phyloP scores from a whole-genome alignment of 2,888 invertebrate species.

The Melinaea menophilus region DNA sequence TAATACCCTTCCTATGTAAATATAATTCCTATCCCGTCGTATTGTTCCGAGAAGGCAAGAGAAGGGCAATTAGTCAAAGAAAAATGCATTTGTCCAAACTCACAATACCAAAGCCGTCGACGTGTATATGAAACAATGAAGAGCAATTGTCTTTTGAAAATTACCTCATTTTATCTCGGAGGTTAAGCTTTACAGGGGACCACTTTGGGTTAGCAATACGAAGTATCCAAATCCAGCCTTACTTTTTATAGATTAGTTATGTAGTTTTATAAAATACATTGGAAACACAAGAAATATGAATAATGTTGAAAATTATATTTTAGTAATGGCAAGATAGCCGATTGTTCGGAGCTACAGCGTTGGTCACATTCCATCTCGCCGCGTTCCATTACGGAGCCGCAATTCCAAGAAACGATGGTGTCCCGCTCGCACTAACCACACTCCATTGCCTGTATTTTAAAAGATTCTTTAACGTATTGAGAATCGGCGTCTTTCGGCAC shows the following conservation, averaged over 20 bases:
- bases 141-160: background rate
- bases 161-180: background rate
- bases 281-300: no score
- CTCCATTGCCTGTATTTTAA: constrained; percentile 67
- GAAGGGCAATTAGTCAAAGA: constrained; percentile 8
- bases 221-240: no score
- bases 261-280: no score
- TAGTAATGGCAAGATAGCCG: constrained; percentile 32
- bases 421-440: constrained; percentile 69
- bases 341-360: constrained; percentile 39
- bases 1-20: background rate
- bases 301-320: constrained; percentile 24
- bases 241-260: no score
- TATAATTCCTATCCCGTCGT: constrained; percentile 5
- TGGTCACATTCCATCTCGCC: constrained; percentile 67
- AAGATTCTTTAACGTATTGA: constrained; percentile 71
- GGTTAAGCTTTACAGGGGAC: no score
- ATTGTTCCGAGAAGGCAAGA: constrained; percentile 3
- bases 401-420: constrained; percentile 69
- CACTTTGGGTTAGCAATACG: no score
- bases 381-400: constrained; percentile 66
- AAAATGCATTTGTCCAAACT: constrained; percentile 11
- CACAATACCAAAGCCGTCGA: background rate
- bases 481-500: constrained; percentile 63
- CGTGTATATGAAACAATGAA: constrained; percentile 9